phyloP scores from a whole-genome alignment of 2,797 vertebrate species.

The Sternarchorhynchus goeldii region DNA sequence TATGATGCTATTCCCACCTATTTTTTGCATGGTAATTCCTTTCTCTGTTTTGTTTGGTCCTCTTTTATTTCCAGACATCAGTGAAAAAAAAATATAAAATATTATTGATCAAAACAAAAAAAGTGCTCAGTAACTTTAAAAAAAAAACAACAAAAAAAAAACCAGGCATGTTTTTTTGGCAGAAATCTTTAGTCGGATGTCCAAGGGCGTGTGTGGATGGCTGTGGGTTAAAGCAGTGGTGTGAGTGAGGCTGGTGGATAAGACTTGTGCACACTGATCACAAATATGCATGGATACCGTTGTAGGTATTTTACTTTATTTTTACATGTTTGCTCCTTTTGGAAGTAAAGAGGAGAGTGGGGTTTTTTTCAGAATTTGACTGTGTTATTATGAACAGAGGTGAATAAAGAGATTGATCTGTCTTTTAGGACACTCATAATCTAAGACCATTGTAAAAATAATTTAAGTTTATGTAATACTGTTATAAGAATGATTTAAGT shows the following conservation, averaged over 20 bases:
- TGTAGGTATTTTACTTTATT: slow-evolving; percentile 74
- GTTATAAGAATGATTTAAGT: slow-evolving; percentile 34
- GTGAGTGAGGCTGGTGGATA: slow-evolving; percentile 33
- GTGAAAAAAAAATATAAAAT: slow-evolving; percentile 46
- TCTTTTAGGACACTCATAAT: slow-evolving; percentile 27
- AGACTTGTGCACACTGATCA: slow-evolving; percentile 68
- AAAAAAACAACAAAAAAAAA: slow-evolving; percentile 54
- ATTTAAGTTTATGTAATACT: slow-evolving; percentile 12
- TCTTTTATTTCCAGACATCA: slow-evolving; percentile 58
- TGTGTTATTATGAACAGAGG: slow-evolving; percentile 22
- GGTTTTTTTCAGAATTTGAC: slow-evolving; percentile 36
- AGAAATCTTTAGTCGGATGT: slow-evolving; percentile 59
- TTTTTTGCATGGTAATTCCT: slow-evolving; percentile 73
- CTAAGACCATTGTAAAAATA: slow-evolving; percentile 19
- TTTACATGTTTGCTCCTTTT: slow-evolving; percentile 66
- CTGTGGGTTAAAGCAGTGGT: neutral
- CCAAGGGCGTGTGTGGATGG: slow-evolving; percentile 3
- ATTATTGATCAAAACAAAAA: slow-evolving; percentile 44
- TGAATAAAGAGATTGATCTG: slow-evolving; percentile 20
- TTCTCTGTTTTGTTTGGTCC: slow-evolving; percentile 55
- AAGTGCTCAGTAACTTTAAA: slow-evolving; percentile 50
- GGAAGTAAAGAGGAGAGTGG: slow-evolving; percentile 32
- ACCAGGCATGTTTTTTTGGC: slow-evolving; percentile 76
- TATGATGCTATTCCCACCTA: slow-evolving; percentile 54
- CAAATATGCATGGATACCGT: slow-evolving; percentile 84